Percentiles rank a stretch among this genome's conserved stretches.
Evolutionary conservation across 2,113 vertebrate species (phyloP).

Genomic region (Sapayoa aenigma): DNA sequence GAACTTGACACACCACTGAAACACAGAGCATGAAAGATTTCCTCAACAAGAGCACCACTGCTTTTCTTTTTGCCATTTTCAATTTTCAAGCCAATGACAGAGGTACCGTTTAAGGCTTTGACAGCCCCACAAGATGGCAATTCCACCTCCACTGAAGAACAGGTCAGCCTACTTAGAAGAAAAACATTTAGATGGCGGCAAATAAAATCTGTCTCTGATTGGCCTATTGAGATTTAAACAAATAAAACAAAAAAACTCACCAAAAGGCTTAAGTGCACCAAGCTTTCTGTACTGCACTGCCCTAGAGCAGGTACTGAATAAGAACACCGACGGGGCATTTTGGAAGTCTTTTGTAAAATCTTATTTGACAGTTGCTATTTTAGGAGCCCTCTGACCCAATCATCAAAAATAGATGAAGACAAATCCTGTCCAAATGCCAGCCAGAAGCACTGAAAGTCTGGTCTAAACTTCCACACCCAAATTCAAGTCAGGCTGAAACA

Average conservation of each 20-base stretch:
- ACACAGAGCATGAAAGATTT: neutral
- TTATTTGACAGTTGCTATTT: neutral
- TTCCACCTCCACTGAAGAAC: neutral
- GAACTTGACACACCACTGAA: neutral
- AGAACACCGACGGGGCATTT: neutral
- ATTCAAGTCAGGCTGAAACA: neutral
- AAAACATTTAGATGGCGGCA: neutral
- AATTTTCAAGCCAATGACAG: neutral
- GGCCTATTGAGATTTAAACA: neutral
- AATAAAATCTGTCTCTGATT: neutral
- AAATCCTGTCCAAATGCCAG: neutral
- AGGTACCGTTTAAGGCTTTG: neutral
- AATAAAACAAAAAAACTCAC: neutral
- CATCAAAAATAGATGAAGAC: neutral
- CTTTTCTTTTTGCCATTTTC: neutral
- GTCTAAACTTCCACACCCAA: neutral
- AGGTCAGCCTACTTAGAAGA: neutral
- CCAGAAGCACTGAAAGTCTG: neutral
- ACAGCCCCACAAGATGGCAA: neutral
- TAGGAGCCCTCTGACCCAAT: neutral
- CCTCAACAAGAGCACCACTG: neutral
- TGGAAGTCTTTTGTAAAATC: neutral
- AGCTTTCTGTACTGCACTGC: neutral
- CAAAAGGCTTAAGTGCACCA: accelerated
- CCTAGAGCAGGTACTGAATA: neutral